phyloP scores from a whole-genome alignment of 2,888 invertebrate species.

The Dastarcus helophoroides region DNA sequence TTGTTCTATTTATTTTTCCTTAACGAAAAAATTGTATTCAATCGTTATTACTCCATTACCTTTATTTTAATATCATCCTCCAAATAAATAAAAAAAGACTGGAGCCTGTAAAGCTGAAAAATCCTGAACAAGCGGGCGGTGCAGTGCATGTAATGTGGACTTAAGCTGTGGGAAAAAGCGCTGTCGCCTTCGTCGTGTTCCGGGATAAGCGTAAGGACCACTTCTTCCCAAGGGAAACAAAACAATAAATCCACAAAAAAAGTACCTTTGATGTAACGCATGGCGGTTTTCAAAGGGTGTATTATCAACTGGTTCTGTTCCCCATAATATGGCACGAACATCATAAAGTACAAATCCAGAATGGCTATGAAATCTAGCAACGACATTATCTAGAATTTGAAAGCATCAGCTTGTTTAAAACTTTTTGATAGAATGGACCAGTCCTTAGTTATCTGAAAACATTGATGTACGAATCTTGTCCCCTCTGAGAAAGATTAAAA shows the following conservation, averaged over 20 bases:
- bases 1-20: too few relatives aligned
- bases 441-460: too few relatives aligned
- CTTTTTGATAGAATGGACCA: too few relatives aligned
- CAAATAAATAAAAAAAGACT: slow-evolving; percentile 38
- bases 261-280: slow-evolving; percentile 39
- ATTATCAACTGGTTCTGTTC: slow-evolving; percentile 40
- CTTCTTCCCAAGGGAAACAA: slow-evolving; percentile 41
- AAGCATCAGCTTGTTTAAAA: too few relatives aligned
- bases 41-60: too few relatives aligned
- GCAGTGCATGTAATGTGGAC: slow-evolving; percentile 36
- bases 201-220: slow-evolving; percentile 31
- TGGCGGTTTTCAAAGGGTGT: slow-evolving; percentile 44
- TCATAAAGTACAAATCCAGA: slow-evolving; percentile 41
- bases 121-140: slow-evolving; percentile 33
- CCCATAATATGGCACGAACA: slow-evolving; percentile 43
- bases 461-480: too few relatives aligned
- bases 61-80: slow-evolving; percentile 38
- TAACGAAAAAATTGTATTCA: too few relatives aligned
- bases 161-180: slow-evolving; percentile 20
- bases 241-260: slow-evolving; percentile 39
- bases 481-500: too few relatives aligned
- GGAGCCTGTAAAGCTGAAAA: slow-evolving; percentile 39
- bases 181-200: slow-evolving; percentile 36
- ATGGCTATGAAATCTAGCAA: slow-evolving; percentile 41
- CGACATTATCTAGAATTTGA: too few relatives aligned